Percentiles rank a stretch among this genome's conserved stretches.
Evolutionary conservation across 2,113 vertebrate species (phyloP).

Genomic region (Seriola aureovittata): DNA sequence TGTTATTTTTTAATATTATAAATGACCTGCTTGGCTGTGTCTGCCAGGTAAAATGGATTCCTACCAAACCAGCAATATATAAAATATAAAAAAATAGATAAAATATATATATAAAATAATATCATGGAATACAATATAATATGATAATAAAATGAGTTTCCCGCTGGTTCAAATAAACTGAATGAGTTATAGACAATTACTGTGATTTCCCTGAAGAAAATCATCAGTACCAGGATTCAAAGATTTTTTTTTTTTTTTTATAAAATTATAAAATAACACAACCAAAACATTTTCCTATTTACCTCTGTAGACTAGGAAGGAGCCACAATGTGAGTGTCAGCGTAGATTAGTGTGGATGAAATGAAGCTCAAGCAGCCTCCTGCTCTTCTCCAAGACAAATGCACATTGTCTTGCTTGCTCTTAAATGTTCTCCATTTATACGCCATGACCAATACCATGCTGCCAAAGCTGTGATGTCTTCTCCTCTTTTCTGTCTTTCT

Average conservation of each 20-base stretch:
- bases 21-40: neutral
- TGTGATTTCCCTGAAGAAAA: slow-evolving; percentile 1
- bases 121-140: too few species aligned
- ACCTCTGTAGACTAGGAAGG: neutral
- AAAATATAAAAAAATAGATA: too few species aligned
- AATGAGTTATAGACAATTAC: neutral
- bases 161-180: neutral
- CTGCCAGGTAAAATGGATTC: neutral
- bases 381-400: slow-evolving; percentile 16
- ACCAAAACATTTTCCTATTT: neutral
- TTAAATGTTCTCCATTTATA: slow-evolving; percentile 10
- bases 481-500: neutral
- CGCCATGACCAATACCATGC: neutral
- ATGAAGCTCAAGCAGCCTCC: slow-evolving; percentile 24
- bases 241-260: neutral
- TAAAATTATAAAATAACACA: neutral
- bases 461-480: slow-evolving; percentile 5
- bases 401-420: slow-evolving; percentile 8
- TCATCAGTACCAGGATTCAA: neutral
- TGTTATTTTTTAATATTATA: neutral
- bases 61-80: too few species aligned
- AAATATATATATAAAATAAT: too few species aligned
- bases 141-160: too few species aligned
- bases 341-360: slow-evolving; percentile 47
- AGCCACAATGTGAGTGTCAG: slow-evolving; percentile 49